Conservation (phyloP, 2,113 vertebrate genomes). For the Nibea coibor region DNA sequence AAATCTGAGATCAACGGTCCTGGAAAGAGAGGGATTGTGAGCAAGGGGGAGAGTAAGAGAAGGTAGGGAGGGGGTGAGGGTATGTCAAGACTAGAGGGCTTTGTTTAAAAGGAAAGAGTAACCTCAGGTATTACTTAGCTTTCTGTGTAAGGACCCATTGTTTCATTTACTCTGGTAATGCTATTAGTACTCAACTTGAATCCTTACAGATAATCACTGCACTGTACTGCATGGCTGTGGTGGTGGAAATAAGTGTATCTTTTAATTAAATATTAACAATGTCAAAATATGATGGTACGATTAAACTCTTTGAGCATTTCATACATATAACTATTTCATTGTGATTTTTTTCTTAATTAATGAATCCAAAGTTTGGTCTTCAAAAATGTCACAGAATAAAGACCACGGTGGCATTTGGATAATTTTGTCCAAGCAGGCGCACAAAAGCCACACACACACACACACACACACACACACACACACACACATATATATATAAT, state of each 20-base stretch:
- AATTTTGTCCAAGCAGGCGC: too few species aligned
- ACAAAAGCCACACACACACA: too few species aligned
- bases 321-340: too few species aligned
- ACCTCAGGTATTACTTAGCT: constrained; percentile 49
- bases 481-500: too few species aligned
- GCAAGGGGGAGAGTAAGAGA: background rate
- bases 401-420: background rate
- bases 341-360: too few species aligned
- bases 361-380: too few species aligned
- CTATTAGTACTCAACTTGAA: constrained; percentile 8
- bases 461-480: too few species aligned
- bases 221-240: background rate
- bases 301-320: background rate
- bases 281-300: background rate
- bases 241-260: background rate
- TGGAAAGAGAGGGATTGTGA: constrained; percentile 61
- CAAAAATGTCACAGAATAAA: background rate
- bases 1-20: constrained; percentile 77
- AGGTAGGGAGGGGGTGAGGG: background rate
- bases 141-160: constrained; percentile 57
- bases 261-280: background rate
- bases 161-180: constrained; percentile 30
- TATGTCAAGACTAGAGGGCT: constrained; percentile 59
- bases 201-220: background rate
- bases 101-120: constrained; percentile 65